Base-by-base conservation (phyloP, 2,113 vertebrate genomes). In the Urocolius indicus region DNA sequence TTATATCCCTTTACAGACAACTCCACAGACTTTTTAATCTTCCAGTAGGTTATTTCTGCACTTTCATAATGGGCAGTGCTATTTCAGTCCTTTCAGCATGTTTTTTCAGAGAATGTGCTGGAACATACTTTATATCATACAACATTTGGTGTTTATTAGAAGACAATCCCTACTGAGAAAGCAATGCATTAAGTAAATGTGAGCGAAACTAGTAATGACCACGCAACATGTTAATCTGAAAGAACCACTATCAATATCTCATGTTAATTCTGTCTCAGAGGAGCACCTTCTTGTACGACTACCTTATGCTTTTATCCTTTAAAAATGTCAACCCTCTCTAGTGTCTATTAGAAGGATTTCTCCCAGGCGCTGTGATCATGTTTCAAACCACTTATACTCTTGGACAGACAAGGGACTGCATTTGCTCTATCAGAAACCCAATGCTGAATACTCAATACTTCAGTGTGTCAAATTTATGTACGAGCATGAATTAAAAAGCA, bases 361-460 rank as follows among this genome's bases (percentile, higher is more conserved):
- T 96, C 87, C 29, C 74, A 62, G 75, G 67, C 49, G 0, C 90
- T 92, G 83, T 95, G 92, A 96, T 96, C 90, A 91, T 85, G 65
- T 95, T 93, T 96, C 95, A 93, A 95, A 89, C 51, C 85, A 94
- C 86, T 97, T 95, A 96, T 82, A 79, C 23, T 86, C 93, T 95
- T 96, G 93, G 91, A 95, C 91, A 97, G 97, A 84, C 95, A 84
- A 93, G 95, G 94, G 96, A 97, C 68, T 78, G 75, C 93, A 86
- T 89, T 96, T 92, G 58, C 74, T 95, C 67, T 94, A 78, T 94
- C 72, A 86, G 91, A 95, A 96, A 95, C 89, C 83, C 93, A 95
- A 94, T 57, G 88, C 90, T 95, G 95, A 97, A 94, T 77, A 88
- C 93, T 86, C 96, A 93, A 34, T 93, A 86, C 58, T 85, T 95